Conservation (phyloP, 2,113 vertebrate genomes). For the Genyomyrus donnyi region DNA sequence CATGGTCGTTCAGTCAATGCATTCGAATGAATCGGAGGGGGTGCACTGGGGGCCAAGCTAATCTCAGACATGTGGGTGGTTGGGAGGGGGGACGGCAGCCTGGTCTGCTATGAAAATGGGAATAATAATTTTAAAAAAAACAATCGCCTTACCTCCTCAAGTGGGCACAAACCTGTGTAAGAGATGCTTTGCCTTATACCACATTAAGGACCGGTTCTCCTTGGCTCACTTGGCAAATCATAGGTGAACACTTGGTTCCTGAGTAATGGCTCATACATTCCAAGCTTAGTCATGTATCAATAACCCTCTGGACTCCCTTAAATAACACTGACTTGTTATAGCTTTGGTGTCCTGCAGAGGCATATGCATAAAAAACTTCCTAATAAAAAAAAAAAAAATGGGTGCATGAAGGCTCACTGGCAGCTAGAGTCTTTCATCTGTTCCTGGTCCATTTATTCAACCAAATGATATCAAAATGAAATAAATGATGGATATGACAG, state of each 20-base stretch:
- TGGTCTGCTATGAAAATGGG: not conserved
- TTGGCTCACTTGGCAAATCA: not conserved
- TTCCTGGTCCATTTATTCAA: not conserved
- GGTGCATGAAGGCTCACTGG: not conserved
- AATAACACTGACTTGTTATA: not conserved
- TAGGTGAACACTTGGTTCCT: not conserved
- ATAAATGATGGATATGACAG: not conserved
- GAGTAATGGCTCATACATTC: not conserved
- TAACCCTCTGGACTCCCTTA: not conserved
- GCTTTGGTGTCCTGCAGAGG: not conserved
- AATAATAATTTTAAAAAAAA: not conserved
- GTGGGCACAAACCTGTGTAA: not conserved
- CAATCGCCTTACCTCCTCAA: not conserved
- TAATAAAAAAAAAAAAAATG: not conserved
- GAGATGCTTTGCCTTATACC: not conserved
- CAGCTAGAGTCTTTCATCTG: not conserved
- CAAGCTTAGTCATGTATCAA: not conserved
- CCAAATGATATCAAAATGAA: not conserved
- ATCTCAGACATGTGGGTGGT: not conserved
- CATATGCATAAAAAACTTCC: not conserved
- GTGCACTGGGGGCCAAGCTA: not conserved
- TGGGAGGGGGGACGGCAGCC: not conserved
- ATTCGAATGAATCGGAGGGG: not conserved
- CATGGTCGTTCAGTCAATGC: not conserved
- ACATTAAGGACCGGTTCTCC: not conserved